Conservation (phyloP, 2,797 vertebrate species). For the Lutra lutra region DNA sequence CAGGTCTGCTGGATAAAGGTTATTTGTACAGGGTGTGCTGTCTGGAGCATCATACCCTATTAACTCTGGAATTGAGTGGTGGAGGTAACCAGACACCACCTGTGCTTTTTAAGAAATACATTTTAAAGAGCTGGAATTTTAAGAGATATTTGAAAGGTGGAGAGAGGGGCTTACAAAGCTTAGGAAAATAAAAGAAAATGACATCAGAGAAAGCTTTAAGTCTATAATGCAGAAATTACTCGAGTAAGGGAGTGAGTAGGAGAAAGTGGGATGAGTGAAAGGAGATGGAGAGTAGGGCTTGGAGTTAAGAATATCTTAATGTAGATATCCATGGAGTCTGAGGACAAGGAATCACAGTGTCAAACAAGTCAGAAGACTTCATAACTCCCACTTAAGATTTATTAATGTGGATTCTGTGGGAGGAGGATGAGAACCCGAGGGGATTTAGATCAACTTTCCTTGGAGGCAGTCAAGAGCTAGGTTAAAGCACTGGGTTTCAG, state of each 20-base stretch:
- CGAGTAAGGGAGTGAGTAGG: not conserved
- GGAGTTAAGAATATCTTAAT: not conserved
- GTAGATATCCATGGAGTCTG: not conserved
- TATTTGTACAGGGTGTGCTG: not conserved
- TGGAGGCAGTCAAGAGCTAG: not conserved
- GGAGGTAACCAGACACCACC: not conserved
- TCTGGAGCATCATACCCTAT: not conserved
- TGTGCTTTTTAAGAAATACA: not conserved
- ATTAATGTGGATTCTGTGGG: not conserved
- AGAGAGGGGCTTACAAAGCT: not conserved
- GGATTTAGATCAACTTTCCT: not conserved
- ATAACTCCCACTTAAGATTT: not conserved
- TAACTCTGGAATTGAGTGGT: not conserved
- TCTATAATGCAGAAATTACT: not conserved
- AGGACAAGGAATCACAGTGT: not conserved
- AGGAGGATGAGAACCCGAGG: not conserved
- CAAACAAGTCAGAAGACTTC: not conserved
- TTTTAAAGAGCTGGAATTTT: slow-evolving; percentile 27
- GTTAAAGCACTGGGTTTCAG: not conserved
- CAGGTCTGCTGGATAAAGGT: not conserved
- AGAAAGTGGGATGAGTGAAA: not conserved
- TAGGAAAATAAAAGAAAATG: not conserved
- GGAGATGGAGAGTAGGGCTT: not conserved
- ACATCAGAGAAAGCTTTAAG: not conserved
- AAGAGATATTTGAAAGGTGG: slow-evolving; percentile 23